phyloP scores from a whole-genome alignment of 2,888 invertebrate species.

The Chaetogeoica ovagalla region DNA sequence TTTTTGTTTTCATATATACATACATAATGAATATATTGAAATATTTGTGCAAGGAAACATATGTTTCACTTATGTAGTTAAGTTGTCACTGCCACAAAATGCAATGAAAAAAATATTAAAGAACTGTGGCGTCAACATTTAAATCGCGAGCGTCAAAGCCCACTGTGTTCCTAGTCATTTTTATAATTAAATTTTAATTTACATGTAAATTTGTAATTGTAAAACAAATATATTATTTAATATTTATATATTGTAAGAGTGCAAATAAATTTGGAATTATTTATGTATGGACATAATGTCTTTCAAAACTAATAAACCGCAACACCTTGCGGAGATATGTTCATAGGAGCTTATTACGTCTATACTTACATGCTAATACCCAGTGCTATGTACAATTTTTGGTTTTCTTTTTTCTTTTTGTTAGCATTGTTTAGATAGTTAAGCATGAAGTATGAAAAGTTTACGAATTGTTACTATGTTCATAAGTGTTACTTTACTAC shows the following conservation, averaged over 20 bases:
- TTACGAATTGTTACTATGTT: conserved; percentile 51
- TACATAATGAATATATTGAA: conserved; percentile 24
- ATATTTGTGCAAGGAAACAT: conserved; percentile 22
- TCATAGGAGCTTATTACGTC: conserved; percentile 49
- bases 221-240: conserved; percentile 47
- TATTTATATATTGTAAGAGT: conserved; percentile 50
- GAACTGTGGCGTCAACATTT: conserved; percentile 40
- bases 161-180: conserved; percentile 53
- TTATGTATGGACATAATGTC: conserved; percentile 42
- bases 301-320: conserved; percentile 39
- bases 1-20: conserved; percentile 24
- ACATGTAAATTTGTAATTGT: conserved; percentile 50
- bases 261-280: conserved; percentile 42
- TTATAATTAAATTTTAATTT: conserved; percentile 51
- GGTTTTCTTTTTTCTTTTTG: conserved; percentile 25
- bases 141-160: conserved; percentile 46
- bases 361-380: conserved; percentile 46
- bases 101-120: conserved; percentile 21
- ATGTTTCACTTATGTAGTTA: conserved; percentile 39
- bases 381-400: conserved; percentile 48
- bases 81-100: conserved; percentile 46
- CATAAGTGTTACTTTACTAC: conserved; percentile 51
- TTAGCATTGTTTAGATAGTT: conserved; percentile 51
- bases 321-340: conserved; percentile 39
- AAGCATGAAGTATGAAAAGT: conserved; percentile 49